Conservation (phyloP, 2,888 invertebrate genomes). For the Ectemnius lituratus region DNA sequence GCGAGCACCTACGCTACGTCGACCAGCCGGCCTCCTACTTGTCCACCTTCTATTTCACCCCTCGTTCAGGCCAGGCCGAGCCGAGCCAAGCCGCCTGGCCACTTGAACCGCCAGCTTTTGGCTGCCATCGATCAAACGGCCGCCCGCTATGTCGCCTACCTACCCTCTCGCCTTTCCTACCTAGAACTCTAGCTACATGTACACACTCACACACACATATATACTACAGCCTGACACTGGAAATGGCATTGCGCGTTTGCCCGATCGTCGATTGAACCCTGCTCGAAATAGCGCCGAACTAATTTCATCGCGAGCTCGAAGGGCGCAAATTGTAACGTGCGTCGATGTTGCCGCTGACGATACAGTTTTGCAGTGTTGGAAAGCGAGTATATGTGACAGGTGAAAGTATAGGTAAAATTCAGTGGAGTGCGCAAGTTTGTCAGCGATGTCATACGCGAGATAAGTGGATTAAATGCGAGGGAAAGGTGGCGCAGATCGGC, state of each 20-base stretch:
- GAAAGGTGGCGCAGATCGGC: slow-evolving; percentile 24
- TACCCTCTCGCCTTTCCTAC: background rate
- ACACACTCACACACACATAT: too few species aligned
- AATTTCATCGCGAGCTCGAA: background rate
- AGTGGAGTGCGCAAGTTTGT: too few species aligned
- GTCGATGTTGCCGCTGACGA: too few species aligned
- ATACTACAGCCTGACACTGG: too few species aligned
- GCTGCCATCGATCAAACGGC: slow-evolving; percentile 63
- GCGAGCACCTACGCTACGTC: slow-evolving; percentile 40
- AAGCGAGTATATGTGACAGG: too few species aligned
- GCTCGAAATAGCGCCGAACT: too few species aligned
- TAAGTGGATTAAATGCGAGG: slow-evolving; percentile 35
- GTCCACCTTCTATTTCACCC: slow-evolving; percentile 57
- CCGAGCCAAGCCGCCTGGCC: slow-evolving; percentile 27
- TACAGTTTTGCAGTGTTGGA: too few species aligned
- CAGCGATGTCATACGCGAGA: slow-evolving; percentile 16
- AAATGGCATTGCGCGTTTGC: too few species aligned
- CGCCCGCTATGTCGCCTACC: slow-evolving; percentile 44
- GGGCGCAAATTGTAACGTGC: too few species aligned
- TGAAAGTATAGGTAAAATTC: too few species aligned
- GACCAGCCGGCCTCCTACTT: slow-evolving; percentile 31
- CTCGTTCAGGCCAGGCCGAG: slow-evolving; percentile 47
- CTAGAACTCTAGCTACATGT: too few species aligned
- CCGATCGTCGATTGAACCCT: too few species aligned
- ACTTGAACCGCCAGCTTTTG: slow-evolving; percentile 40